Conservation (phyloP, 1,140 invertebrate genomes). For the Paraescarpia echinospica region DNA sequence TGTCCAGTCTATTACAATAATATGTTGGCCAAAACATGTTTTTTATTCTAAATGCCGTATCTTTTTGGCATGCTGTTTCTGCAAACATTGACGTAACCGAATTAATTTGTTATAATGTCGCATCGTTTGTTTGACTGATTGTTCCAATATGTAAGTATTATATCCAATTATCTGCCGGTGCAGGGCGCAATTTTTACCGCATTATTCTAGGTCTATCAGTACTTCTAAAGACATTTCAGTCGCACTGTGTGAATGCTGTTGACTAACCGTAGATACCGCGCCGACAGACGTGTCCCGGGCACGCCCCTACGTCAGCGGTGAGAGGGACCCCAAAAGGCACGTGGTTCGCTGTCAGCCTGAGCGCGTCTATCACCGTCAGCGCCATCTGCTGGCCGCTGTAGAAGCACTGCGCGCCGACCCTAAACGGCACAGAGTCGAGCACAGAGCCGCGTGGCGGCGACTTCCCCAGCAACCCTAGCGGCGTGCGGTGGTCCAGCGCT, state of each 20-base stretch:
- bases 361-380: background rate
- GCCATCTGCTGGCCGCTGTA: background rate
- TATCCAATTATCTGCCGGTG: no score
- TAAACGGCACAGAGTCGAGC: background rate
- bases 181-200: no score
- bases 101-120: no score
- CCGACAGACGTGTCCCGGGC: background rate
- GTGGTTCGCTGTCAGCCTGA: background rate
- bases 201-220: no score
- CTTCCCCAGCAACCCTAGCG: background rate
- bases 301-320: background rate
- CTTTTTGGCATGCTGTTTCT: no score
- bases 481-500: background rate
- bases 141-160: no score
- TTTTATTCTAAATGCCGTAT: no score
- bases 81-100: no score
- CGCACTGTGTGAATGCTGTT: background rate
- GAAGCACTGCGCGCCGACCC: background rate
- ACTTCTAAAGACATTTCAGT: no score
- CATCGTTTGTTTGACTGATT: no score
- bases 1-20: no score
- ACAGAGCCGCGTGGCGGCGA: background rate
- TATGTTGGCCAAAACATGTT: no score
- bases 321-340: slow-evolving; percentile 3
- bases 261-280: background rate